Evolutionary conservation across 2,797 vertebrate genomes (phyloP).

Genomic region (Perodicticus potto): DNA sequence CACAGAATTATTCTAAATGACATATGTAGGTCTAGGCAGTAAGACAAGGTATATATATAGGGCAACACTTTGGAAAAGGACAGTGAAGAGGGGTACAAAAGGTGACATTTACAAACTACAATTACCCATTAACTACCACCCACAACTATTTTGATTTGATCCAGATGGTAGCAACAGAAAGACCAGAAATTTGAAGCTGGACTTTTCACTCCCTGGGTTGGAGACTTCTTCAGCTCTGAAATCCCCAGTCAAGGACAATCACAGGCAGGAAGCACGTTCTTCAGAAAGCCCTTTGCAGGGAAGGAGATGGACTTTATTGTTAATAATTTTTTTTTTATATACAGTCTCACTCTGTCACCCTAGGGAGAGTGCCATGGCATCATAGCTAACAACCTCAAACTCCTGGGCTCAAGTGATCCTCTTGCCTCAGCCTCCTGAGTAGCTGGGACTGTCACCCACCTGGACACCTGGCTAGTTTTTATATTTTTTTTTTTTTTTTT

Average conservation of each 20-base stretch:
- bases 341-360: too few species aligned
- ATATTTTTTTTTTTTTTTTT: too few species aligned
- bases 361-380: too few species aligned
- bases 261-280: background rate
- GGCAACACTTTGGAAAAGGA: background rate
- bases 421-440: too few species aligned
- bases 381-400: too few species aligned
- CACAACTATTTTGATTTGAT: constrained; percentile 20
- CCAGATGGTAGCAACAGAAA: background rate
- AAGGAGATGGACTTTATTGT: background rate
- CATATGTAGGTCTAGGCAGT: background rate
- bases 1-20: background rate
- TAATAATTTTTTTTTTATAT: background rate
- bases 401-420: too few species aligned
- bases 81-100: background rate
- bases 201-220: background rate
- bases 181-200: background rate
- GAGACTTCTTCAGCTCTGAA: background rate
- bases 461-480: too few species aligned
- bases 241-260: background rate
- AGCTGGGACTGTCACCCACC: too few species aligned
- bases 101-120: background rate
- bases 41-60: background rate
- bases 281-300: background rate
- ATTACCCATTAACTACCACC: background rate